Base-by-base conservation (phyloP, 2,888 invertebrate genomes). In the Drosophila lutescens region DNA sequence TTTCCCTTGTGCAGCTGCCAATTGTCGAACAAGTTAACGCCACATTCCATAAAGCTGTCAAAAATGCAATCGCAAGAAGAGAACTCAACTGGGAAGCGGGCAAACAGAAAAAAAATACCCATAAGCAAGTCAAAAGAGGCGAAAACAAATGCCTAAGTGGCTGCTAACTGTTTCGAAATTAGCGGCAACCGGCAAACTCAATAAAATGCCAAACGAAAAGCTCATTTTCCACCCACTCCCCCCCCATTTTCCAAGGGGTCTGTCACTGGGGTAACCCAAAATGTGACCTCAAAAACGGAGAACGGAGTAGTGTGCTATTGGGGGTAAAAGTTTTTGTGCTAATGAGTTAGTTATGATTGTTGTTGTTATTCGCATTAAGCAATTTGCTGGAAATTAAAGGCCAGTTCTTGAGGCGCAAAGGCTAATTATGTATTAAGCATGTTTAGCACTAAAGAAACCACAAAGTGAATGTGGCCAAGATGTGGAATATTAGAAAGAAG, bases 271-370 rank as follows among this genome's bases (percentile, higher is more conserved):
- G 69, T 63, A 71, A 84, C 74, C 79, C 68, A 63, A 70, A 78
- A 71, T 74, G 79, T 80, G 79, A 86, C 81, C 86, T 77, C 80
- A 81, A 85, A 80, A 76, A 41, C 62, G 36, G 40, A 34, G 41
- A 15, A 49, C 8, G 30, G 20, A 20, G 12, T 26, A 8, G 12
- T 2, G 30, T 23, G 30, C 4, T 17, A 17, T 17, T 40, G 4
- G 47, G 15, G 40, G 23, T 38, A 80, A 72, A 68, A 73, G 49
- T 80, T 80, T 17, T 54, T 63, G 62, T 83, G 81, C 71, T 84
- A 83, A 83, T 83, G 85, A 86, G 81, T 76, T 86, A 72, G 74
- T 84, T 80, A 66, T 80, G 73, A 62, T 76, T 68, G 59, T 63
- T 68, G 61, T 49, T 58, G 66, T 43, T 46, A 56, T 34, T 44